Evolutionary conservation across 2,888 invertebrate genomes (phyloP).

Genomic region (Oxyscelio sp.): DNA sequence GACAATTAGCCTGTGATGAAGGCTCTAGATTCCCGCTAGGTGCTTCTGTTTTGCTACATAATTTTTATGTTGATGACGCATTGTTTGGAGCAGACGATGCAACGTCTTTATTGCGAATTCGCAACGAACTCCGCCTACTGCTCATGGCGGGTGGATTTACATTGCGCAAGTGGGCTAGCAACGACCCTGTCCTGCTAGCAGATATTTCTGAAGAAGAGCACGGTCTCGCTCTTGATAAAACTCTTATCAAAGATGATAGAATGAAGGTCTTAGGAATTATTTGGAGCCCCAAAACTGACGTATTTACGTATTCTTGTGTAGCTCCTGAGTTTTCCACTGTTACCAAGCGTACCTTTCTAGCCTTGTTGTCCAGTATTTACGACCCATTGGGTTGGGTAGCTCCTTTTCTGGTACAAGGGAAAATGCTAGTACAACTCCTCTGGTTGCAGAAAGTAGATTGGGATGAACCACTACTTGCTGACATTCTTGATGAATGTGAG

Average conservation of each 20-base stretch:
- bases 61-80: background rate
- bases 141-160: background rate
- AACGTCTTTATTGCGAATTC: background rate
- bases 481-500: no score
- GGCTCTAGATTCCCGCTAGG: no score
- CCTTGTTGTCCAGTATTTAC: background rate
- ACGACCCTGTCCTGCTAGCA: background rate
- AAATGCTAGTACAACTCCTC: no score
- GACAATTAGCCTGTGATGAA: background rate
- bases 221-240: background rate
- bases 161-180: constrained; percentile 8
- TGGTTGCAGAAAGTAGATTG: no score
- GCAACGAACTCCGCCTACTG: background rate
- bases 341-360: no score
- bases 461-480: no score
- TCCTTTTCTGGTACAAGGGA: background rate
- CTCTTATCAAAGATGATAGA: no score
- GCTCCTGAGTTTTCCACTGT: no score
- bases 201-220: constrained; percentile 2
- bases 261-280: background rate
- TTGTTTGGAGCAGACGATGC: background rate
- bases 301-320: no score
- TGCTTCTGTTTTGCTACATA: background rate
- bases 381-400: no score
- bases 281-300: background rate